Evolutionary conservation across 2,797 vertebrate genomes (phyloP).

Genomic region (Paramormyrops hopkinsi): DNA sequence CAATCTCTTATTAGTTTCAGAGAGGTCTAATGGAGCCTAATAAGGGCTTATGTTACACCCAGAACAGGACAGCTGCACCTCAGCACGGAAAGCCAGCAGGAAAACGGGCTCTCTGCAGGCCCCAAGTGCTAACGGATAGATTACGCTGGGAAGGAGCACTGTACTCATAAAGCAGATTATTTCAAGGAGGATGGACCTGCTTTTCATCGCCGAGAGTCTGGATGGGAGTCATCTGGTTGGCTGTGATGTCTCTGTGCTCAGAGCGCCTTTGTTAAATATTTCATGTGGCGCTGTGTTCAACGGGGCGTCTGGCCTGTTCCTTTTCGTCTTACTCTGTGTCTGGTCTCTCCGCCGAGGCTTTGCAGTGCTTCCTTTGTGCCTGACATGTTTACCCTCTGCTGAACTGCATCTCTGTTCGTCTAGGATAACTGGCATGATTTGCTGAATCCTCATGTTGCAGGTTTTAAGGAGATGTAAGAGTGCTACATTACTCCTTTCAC

Average conservation of each 20-base stretch:
- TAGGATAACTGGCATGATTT: not conserved
- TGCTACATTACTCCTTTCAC: not conserved
- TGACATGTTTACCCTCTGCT: not conserved
- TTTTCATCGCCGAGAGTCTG: conserved; percentile 29
- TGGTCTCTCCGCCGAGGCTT: not conserved
- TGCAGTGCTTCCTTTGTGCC: not conserved
- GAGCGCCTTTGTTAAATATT: conserved; percentile 46
- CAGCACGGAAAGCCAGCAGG: conserved; percentile 49
- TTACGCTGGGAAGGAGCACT: conserved; percentile 45
- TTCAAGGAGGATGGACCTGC: conserved; percentile 32
- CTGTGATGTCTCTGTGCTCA: conserved; percentile 27
- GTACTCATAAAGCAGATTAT: conserved; percentile 34
- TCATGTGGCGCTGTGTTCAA: conserved; percentile 31
- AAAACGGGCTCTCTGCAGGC: conserved; percentile 54
- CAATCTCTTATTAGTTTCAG: conserved; percentile 87
- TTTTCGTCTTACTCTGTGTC: conserved; percentile 17
- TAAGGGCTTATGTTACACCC: conserved; percentile 75
- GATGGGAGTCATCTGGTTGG: conserved; percentile 36
- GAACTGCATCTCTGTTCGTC: not conserved
- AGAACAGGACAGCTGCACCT: conserved; percentile 78
- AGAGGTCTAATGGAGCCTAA: conserved; percentile 75
- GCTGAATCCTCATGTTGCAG: not conserved
- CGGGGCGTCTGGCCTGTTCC: conserved; percentile 19
- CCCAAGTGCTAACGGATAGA: conserved; percentile 67
- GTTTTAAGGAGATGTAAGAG: not conserved